Percentiles rank a stretch among this genome's conserved stretches.
These are phyloP conservation scores for Drosophila nebulosa DNA, from an alignment of 1,140 invertebrate genomes.

Conservation along the genomic window DNA sequence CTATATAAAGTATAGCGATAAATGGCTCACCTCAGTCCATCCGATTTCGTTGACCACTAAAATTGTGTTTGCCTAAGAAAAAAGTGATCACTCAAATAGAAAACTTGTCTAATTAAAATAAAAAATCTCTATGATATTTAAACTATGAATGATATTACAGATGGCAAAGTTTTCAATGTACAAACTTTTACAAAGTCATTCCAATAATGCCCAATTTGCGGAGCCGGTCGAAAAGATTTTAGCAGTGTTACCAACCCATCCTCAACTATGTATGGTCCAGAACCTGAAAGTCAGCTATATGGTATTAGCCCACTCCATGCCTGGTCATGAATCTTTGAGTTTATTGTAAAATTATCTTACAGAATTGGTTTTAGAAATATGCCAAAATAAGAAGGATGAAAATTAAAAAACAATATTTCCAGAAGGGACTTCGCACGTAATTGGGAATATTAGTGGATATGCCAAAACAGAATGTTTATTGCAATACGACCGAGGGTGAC, in stretches of 20 bases:
- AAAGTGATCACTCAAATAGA: neutral
- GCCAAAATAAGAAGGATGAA: neutral
- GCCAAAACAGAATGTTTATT: neutral
- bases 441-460: neutral
- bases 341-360: neutral
- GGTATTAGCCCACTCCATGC: constrained; percentile 2
- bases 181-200: neutral
- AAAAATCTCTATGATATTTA: neutral
- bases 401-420: neutral
- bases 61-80: neutral
- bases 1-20: neutral
- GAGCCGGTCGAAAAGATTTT: neutral
- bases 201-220: neutral
- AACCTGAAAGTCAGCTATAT: neutral
- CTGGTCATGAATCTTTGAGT: neutral
- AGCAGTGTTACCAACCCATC: neutral
- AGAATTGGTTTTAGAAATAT: neutral
- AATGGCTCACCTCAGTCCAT: neutral
- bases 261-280: neutral
- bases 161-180: neutral
- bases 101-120: neutral
- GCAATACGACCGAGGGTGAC: neutral
- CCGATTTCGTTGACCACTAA: neutral
- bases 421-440: neutral
- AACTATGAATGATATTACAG: neutral